Evolutionary conservation across 2,113 vertebrate genomes (phyloP), one percentile per base, ranked within the genome.

Genomic region (Willisornis vidua): DNA sequence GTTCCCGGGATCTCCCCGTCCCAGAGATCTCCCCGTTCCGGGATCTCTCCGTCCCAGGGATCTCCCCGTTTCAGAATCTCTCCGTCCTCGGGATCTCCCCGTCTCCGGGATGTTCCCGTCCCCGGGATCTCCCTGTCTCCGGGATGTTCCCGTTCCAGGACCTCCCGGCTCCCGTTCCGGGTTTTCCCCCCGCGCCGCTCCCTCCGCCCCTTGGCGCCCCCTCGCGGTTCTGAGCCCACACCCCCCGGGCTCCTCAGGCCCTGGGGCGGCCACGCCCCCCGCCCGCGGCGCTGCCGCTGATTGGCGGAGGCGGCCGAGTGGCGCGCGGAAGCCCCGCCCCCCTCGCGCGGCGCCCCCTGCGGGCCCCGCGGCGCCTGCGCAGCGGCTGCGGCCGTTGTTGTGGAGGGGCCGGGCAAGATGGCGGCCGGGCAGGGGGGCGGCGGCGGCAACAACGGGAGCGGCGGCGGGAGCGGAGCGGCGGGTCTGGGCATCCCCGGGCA

Each of bases 401-500:
- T 94, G 92, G 97, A 87, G 96, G 97, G 96, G 96, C 97, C 93
- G 97, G 96, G 51, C 75, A 90, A 95, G 74, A 95, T 95, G 67
- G 96, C 95, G 92, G 93, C 87, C 6, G 82, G 94, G 95, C 66
- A 96, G 84, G 86, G 91, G 97, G 94, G 98, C 93, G 97, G 97
- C 93, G 59, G 97, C 94, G 94, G 95, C 95, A 90, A 77, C 35
- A 85, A 49, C 67, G 91, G 78, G 26, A 70, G 23, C 33, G 90
- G 93, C 7, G 75, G 46, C 85, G 95, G 80, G 13, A 85, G 73
- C 45, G 82, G 94, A 19, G 59, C 67, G 54, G 76, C 93, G 48
- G 94, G 95, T 70, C 83, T 96, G 49, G 95, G 78, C 7, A 70
- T 95, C 51, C 94, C 96, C 13, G 85, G 59, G 35, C 94, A 96